Evolutionary conservation across 2,113 vertebrate genomes (phyloP), one percentile per base, ranked within the genome.

Genomic region (Cariama cristata): DNA sequence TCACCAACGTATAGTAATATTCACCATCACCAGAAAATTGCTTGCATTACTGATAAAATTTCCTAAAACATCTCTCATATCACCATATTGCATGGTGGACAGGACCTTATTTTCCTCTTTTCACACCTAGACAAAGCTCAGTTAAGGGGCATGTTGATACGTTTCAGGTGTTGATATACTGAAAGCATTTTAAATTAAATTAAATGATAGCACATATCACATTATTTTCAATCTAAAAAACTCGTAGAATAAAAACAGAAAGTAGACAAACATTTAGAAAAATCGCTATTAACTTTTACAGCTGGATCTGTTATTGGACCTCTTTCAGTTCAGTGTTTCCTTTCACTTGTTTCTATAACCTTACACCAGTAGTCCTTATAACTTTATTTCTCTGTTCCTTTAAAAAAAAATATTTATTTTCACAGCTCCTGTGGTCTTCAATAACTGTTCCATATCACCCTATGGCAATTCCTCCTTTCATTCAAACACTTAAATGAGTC

Each of bases 151-250:
- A 92, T 82, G 95, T 67, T 88, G 79, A 82, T 96, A 76, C 33
- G 68, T 83, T 88, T 95, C 71, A 93, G 79, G 79, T 83, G 45
- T 52, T 5, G 3, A 86, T 83, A 76, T 35, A 72, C 74, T 88
- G 75, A 79, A 44, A 94, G 85, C 27, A 60, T 83, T 84, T 89
- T 82, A 90, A 79, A 95, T 90, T 79, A 81, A 92, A 84, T 73
- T 84, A 71, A 88, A 88, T 73, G 11, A 67, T 79, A 95, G 18
- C 44, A 82, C 44, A 35, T 72, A 87, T 22, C 33, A 60, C 19
- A n/a, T 60, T 81, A 12, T 86, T 94, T 77, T 82, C 49, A 59
- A 14, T 30, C 12, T 42, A 11, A 76, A 88, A 75, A 60, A 58
- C 13, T 5, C 38, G 38, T 38, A 38, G 38, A 38, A 38, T 38